A percentile compares a stretch with the other conserved stretches of the same genome.
Conservation (phyloP, 2,113 vertebrate species). For the Chaetura pelagica region DNA sequence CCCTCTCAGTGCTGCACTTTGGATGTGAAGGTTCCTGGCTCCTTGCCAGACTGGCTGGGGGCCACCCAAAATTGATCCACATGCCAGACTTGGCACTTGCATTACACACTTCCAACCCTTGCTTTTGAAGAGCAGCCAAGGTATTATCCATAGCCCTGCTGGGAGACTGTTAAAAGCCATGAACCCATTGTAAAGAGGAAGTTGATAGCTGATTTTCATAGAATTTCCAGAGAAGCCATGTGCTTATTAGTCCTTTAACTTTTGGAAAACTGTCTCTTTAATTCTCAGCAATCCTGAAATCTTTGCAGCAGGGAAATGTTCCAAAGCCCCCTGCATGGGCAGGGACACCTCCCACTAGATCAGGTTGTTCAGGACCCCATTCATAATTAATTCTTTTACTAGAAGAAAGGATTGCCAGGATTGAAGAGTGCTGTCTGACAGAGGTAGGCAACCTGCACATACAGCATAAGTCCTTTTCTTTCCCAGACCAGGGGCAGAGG, state of each 20-base stretch:
- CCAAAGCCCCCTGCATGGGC: too few relatives aligned
- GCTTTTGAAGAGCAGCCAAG: background rate
- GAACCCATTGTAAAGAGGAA: background rate
- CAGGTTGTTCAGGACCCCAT: too few relatives aligned
- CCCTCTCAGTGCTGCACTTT: rapidly evolving
- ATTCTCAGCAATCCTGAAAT: background rate
- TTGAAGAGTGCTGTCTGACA: background rate
- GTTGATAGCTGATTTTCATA: background rate
- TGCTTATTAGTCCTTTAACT: background rate
- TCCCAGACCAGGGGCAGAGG: background rate
- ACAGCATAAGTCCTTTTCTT: background rate
- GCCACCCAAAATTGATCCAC: background rate
- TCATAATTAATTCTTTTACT: background rate
- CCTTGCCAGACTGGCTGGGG: background rate
- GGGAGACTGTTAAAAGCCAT: background rate
- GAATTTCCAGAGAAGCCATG: background rate
- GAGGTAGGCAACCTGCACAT: background rate
- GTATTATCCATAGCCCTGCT: background rate
- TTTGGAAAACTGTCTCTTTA: background rate
- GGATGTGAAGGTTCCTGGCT: background rate
- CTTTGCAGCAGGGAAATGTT: background rate
- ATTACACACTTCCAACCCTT: background rate
- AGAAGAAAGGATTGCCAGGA: background rate
- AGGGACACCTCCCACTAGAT: too few relatives aligned
- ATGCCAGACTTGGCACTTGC: background rate